phyloP scores from a whole-genome alignment of 2,888 invertebrate species.

The Noctua janthe region DNA sequence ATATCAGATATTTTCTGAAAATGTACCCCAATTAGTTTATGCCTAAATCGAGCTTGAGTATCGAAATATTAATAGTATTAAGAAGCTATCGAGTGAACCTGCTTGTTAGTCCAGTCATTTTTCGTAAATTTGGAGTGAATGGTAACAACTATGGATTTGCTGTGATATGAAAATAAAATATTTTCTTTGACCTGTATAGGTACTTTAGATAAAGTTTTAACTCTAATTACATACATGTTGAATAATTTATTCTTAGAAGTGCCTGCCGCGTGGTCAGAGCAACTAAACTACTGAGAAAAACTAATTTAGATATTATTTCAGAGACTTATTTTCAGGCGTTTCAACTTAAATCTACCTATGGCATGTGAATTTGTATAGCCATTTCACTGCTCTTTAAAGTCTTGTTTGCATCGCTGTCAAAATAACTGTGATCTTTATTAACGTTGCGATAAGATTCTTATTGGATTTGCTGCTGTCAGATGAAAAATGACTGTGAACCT shows the following conservation, averaged over 20 bases:
- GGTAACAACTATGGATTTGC: not conserved
- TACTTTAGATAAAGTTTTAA: too few relatives aligned
- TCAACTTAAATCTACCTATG: not conserved
- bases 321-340: not conserved
- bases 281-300: not conserved
- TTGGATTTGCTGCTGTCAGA: not conserved
- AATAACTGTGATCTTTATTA: not conserved
- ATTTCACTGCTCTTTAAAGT: not conserved
- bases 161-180: not conserved
- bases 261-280: conserved; percentile 24
- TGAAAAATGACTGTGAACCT: too few relatives aligned
- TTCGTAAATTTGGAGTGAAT: not conserved
- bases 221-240: not conserved
- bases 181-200: not conserved
- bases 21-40: conserved; percentile 25
- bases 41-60: not conserved
- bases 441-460: not conserved
- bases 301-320: not conserved
- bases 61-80: not conserved
- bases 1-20: not conserved
- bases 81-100: not conserved
- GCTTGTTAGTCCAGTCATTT: conserved; percentile 2
- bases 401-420: not conserved
- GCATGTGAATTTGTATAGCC: not conserved
- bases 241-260: not conserved